Percentiles rank a stretch among this genome's conserved stretches.
phyloP scores from a whole-genome alignment of 2,888 invertebrate species.

The Eupithecia pulchellata region DNA sequence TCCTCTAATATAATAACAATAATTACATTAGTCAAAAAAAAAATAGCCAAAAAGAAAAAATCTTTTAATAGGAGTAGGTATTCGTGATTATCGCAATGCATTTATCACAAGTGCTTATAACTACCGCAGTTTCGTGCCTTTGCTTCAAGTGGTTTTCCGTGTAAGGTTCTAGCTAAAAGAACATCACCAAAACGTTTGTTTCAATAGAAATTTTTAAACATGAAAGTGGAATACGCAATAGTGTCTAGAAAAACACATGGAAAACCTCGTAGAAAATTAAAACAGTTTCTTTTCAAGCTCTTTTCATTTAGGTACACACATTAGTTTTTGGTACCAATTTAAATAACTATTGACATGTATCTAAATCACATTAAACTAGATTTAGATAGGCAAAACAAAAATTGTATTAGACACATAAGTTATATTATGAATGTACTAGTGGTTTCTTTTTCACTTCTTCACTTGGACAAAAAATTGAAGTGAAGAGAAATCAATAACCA shows the following conservation, averaged over 20 bases:
- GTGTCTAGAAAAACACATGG: neutral
- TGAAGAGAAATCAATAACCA: too few relatives aligned
- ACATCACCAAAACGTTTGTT: neutral
- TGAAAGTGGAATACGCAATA: neutral
- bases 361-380: too few relatives aligned
- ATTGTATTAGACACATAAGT: too few relatives aligned
- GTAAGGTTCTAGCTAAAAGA: neutral
- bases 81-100: neutral
- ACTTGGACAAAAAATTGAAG: too few relatives aligned
- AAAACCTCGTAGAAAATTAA: neutral
- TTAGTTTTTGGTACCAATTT: too few relatives aligned
- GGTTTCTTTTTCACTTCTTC: too few relatives aligned
- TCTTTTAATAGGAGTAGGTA: neutral
- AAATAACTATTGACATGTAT: too few relatives aligned
- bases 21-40: neutral
- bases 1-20: too few relatives aligned
- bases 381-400: too few relatives aligned
- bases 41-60: neutral
- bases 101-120: constrained; percentile 5
- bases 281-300: neutral
- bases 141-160: constrained; percentile 1
- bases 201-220: neutral
- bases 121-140: constrained; percentile 3
- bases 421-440: too few relatives aligned
- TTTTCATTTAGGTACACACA: neutral